Conservation (phyloP, 23 tunicate genomes). For the Oikopleura dioica region DNA sequence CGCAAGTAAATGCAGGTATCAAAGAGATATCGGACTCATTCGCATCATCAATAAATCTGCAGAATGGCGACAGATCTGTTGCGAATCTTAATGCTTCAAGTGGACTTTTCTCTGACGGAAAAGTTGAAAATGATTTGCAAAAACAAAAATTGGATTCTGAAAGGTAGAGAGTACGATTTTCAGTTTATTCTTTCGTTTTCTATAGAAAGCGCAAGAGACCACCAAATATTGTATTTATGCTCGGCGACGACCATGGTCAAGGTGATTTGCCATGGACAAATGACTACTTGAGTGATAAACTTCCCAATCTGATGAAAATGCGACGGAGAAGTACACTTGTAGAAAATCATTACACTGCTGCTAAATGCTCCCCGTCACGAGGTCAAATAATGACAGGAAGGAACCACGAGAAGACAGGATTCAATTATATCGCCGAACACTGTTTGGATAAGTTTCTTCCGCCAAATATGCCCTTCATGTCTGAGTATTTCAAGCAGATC, state of each 20-base stretch:
- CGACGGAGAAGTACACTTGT: not conserved
- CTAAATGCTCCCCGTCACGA: not conserved
- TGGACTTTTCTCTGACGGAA: too few species aligned
- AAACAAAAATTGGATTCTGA: too few species aligned
- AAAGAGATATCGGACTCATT: too few species aligned
- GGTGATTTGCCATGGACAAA: constrained; percentile 2
- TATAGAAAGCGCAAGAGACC: too few species aligned
- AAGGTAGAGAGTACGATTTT: too few species aligned
- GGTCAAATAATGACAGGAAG: not conserved
- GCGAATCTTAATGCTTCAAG: too few species aligned
- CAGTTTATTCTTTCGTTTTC: too few species aligned
- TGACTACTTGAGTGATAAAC: not conserved
- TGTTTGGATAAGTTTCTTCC: not conserved
- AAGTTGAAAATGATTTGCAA: too few species aligned
- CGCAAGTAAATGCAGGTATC: too few species aligned
- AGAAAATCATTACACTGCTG: not conserved
- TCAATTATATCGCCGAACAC: not conserved
- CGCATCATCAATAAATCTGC: too few species aligned
- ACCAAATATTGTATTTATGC: not conserved
- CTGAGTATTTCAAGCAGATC: not conserved
- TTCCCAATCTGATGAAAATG: not conserved
- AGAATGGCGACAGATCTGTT: too few species aligned
- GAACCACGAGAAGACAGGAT: not conserved
- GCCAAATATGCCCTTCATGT: not conserved
- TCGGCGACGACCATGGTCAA: constrained; percentile 10